Evolutionary conservation across 2,888 invertebrate species (phyloP).

Genomic region (Pristionchus maxplancki): DNA sequence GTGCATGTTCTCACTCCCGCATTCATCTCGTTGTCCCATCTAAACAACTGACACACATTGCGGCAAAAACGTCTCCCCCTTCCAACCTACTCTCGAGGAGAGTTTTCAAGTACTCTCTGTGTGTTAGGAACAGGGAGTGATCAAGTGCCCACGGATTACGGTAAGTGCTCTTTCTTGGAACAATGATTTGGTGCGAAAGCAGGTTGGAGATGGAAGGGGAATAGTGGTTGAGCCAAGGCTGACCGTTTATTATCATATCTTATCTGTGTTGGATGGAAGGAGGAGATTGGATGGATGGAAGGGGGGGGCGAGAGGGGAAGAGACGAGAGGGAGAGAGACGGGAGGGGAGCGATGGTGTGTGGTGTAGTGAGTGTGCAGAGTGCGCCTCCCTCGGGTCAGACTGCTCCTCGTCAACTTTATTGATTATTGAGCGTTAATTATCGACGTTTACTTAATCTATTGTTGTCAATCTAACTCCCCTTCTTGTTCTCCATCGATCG

Average conservation of each 20-base stretch:
- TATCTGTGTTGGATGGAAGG: conserved; percentile 28
- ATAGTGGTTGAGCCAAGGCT: conserved; percentile 24
- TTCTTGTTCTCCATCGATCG: not conserved
- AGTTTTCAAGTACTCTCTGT: conserved; percentile 46
- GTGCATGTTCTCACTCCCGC: conserved; percentile 18
- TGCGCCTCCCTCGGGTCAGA: not conserved
- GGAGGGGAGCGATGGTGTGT: conserved; percentile 12
- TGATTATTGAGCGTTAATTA: not conserved
- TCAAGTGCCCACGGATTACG: conserved; percentile 42
- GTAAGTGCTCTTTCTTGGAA: conserved; percentile 42
- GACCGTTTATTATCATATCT: conserved; percentile 46
- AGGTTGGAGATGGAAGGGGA: conserved; percentile 4
- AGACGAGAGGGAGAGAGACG: conserved; percentile 28
- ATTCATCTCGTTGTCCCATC: conserved; percentile 27
- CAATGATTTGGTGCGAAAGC: conserved; percentile 18
- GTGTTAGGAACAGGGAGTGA: conserved; percentile 36
- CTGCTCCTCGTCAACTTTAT: not conserved
- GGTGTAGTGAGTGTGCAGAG: conserved; percentile 23
- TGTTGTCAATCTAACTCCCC: not conserved
- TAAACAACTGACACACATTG: conserved; percentile 46
- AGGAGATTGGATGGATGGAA: not conserved
- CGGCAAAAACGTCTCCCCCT: conserved; percentile 15
- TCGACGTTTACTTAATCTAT: not conserved
- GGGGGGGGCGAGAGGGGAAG: not conserved
- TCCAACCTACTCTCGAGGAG: conserved; percentile 40